Evolutionary conservation across 1,140 invertebrate species (phyloP).

Genomic region (Hyposmocoma kahamanoa): DNA sequence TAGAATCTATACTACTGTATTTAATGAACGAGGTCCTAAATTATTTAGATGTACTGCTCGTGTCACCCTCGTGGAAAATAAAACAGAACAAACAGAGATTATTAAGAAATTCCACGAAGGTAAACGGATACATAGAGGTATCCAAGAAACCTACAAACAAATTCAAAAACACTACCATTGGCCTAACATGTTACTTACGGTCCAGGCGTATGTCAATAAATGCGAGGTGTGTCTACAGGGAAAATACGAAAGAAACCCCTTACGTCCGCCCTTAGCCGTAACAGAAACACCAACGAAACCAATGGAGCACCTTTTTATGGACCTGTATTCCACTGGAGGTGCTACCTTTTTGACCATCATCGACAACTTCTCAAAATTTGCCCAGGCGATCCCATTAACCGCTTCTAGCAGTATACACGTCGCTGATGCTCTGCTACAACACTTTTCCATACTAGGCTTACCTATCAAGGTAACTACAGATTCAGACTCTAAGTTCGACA

Average conservation of each 20-base stretch:
- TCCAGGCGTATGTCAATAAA: conserved; percentile 1
- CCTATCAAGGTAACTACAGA: conserved; percentile 11
- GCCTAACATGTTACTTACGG: conserved; percentile 22
- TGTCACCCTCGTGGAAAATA: conserved; percentile 9
- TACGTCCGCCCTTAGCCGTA: background rate
- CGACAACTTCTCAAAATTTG: conserved; percentile 8
- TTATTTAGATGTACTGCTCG: conserved; percentile 14
- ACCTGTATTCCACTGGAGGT: conserved; percentile 3
- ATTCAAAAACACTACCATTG: conserved; percentile 29
- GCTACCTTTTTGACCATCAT: conserved; percentile 7
- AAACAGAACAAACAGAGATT: conserved; percentile 13
- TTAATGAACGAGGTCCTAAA: conserved; percentile 12
- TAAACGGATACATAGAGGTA: conserved; percentile 22
- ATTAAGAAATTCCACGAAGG: conserved; percentile 23
- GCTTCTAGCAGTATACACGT: conserved; percentile 6
- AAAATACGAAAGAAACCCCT: conserved; percentile 5
- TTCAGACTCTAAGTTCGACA: conserved; percentile 25
- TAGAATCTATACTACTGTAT: conserved; percentile 11
- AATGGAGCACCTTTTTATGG: conserved; percentile 8
- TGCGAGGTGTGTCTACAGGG: background rate
- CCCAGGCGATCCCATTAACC: conserved; percentile 4
- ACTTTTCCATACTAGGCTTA: background rate
- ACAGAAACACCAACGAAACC: conserved; percentile 8
- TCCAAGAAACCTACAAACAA: conserved; percentile 22
- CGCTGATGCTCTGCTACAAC: background rate